Conservation (phyloP, 2,888 invertebrate species). For the Beris chalybata region DNA sequence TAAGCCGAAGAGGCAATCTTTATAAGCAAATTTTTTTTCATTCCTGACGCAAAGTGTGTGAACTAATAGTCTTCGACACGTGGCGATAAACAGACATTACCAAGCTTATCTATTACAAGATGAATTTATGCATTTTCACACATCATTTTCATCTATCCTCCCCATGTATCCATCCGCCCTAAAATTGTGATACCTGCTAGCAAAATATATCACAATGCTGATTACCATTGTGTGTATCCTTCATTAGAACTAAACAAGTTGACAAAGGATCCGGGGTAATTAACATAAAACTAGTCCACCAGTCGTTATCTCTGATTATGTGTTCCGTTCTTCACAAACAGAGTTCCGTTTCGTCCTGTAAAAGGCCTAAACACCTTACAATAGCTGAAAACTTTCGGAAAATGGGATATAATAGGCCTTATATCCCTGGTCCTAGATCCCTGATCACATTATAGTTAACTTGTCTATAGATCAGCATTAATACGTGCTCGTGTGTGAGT, state of each 20-base stretch:
- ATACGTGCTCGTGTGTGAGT: slow-evolving; percentile 2
- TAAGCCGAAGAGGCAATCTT: too few species aligned
- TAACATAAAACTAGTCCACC: slow-evolving; percentile 19
- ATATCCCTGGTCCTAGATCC: background rate
- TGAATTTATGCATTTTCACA: too few species aligned
- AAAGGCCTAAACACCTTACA: slow-evolving; percentile 6
- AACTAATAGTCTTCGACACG: too few species aligned
- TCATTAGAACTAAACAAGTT: slow-evolving; percentile 22
- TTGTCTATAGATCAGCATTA: slow-evolving; percentile 19
- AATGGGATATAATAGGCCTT: slow-evolving; percentile 9
- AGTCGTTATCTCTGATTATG: slow-evolving; percentile 12
- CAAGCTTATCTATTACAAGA: too few species aligned
- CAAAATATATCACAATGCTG: slow-evolving; percentile 11
- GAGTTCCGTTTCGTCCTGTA: background rate
- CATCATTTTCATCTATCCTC: too few species aligned
- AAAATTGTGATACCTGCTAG: background rate
- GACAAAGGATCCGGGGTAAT: slow-evolving; percentile 25
- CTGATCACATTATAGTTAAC: slow-evolving; percentile 16
- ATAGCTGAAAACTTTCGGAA: slow-evolving; percentile 9
- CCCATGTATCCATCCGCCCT: too few species aligned
- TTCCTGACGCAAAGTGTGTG: too few species aligned
- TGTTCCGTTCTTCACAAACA: background rate
- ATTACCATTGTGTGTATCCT: slow-evolving; percentile 16
- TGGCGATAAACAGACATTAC: too few species aligned
- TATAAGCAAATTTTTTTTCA: too few species aligned